Base-by-base conservation (phyloP, 2,888 invertebrate species). In the Ophion ventricosus region DNA sequence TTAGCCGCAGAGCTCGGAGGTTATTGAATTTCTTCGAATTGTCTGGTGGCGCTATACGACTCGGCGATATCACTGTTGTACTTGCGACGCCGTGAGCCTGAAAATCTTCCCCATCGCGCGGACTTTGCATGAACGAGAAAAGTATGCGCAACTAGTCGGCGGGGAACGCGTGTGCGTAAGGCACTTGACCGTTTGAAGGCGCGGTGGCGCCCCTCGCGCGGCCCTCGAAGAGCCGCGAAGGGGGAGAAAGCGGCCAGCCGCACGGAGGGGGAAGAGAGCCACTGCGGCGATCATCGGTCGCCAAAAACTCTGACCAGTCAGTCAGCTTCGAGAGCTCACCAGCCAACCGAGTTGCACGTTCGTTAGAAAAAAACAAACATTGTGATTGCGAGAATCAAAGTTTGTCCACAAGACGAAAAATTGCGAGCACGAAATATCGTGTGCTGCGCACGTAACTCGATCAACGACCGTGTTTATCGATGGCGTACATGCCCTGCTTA, bases 321-420 rank as follows among this genome's bases (percentile, higher is more conserved):
- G 77, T 82, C 66, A 77, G 82, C 59, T 67, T 25, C 76, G 66
- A 72, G 25, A 66, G 64, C 72, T 59, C 70, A 17, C 72, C 43
- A 57, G 63, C 59, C 35, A 20, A 23, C 35, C 26, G 56, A 49
- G 0, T 8, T 14, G 17, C 7, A 20, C 1, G 23, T 7, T 26
- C 11, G n/a, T n/a, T 14, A 43, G 10, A 5, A 54, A 43, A 72
- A 67, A 26, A 25, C 7, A 20, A 25, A 17, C 25, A 49, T 26
- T 67, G 25, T 7, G 25, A 49, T 67, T 49, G 26, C 8, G 20
- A 2, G 25, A 49, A 26, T 14, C 0, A 17, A 49, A 49, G 14
- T 49, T 2, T 49, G 14, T 17, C 14, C 0, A 35, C 40, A 25
- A 25, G 17, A 10, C 49, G 67, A 25, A 4, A 67, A 49, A 26